These are phyloP conservation scores for Melanotaenia trifasciata DNA, from an alignment of 2,797 vertebrate species.

Conservation along the genomic window DNA sequence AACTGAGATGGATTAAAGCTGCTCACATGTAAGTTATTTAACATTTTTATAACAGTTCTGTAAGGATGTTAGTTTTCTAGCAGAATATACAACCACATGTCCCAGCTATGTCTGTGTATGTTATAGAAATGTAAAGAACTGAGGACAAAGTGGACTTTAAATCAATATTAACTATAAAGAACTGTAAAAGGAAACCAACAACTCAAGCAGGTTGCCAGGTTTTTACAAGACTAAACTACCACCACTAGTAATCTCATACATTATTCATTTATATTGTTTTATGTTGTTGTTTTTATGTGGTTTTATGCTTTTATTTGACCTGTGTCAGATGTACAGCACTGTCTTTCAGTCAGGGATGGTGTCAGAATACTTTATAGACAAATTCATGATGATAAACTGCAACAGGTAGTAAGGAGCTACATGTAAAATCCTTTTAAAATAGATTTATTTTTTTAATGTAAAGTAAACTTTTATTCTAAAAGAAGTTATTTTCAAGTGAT, in stretches of 20 bases:
- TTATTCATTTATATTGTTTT: too few relatives aligned
- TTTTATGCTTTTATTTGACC: too few relatives aligned
- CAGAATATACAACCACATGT: background rate
- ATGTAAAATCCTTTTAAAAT: background rate
- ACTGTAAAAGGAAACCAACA: background rate
- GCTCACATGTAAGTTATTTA: background rate
- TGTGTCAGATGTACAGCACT: too few relatives aligned
- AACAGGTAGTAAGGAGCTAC: background rate
- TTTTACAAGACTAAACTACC: background rate
- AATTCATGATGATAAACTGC: too few relatives aligned
- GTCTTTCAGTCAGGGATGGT: too few relatives aligned
- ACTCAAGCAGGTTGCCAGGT: background rate
- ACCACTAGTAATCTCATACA: background rate
- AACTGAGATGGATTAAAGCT: background rate
- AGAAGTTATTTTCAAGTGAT: background rate
- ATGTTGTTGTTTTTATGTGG: too few relatives aligned
- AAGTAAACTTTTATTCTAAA: background rate
- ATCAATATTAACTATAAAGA: background rate
- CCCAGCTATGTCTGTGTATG: slow-evolving; percentile 1
- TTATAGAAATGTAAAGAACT: background rate
- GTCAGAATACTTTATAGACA: too few relatives aligned
- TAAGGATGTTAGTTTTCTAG: background rate
- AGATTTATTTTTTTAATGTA: background rate
- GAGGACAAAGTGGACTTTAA: background rate
- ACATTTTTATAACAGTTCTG: background rate